Conservation (phyloP, 1,140 invertebrate species). For the Calliphora vicina region DNA sequence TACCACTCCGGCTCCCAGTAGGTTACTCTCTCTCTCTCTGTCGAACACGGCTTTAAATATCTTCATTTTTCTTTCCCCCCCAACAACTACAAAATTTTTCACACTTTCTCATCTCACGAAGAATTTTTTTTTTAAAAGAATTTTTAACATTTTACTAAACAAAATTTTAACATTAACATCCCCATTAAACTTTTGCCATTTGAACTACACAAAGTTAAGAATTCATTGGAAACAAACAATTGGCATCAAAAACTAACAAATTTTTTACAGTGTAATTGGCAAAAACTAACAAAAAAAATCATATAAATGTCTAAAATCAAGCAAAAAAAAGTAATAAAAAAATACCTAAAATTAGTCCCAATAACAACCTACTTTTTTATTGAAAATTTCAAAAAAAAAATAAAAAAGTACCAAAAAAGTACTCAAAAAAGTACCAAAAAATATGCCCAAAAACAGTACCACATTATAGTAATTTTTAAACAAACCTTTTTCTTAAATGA, state of each 20-base stretch:
- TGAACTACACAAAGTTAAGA: conserved; percentile 4
- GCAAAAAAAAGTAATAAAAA: too few relatives aligned
- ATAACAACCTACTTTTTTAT: too few relatives aligned
- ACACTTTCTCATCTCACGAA: conserved; percentile 4
- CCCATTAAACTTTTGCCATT: background rate
- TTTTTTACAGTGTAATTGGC: background rate
- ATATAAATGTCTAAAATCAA: too few relatives aligned
- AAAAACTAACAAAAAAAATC: too few relatives aligned
- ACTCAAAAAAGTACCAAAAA: too few relatives aligned
- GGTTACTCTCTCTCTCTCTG: background rate
- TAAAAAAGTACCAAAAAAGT: too few relatives aligned
- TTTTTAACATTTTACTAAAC: background rate
- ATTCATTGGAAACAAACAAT: background rate
- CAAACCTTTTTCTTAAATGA: too few relatives aligned
- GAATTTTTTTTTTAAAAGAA: background rate
- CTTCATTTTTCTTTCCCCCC: background rate
- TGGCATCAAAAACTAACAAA: background rate
- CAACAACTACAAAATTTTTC: background rate
- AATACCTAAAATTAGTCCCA: too few relatives aligned
- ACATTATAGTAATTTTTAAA: too few relatives aligned
- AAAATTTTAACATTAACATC: background rate
- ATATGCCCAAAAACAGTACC: too few relatives aligned
- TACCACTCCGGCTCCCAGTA: conserved; percentile 17
- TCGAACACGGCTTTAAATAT: background rate
- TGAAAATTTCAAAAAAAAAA: too few relatives aligned